Evolutionary conservation across 2,113 vertebrate species (phyloP).

Genomic region (Callopanchax toddi): DNA sequence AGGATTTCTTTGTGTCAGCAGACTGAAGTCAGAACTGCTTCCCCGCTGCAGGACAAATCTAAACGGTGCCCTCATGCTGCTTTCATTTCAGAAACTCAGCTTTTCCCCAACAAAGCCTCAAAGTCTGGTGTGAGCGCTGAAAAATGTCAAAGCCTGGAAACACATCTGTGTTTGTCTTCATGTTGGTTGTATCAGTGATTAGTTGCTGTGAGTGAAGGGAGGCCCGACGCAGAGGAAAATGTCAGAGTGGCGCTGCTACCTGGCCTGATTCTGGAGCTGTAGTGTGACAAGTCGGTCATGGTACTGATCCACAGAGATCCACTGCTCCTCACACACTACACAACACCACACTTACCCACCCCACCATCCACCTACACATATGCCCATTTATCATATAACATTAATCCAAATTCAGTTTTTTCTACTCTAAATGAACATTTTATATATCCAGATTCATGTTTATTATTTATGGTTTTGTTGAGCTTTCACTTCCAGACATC

Average conservation of each 20-base stretch:
- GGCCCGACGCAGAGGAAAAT: slow-evolving; percentile 56
- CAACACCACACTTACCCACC: neutral
- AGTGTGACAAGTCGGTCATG: no score
- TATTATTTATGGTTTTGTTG: no score
- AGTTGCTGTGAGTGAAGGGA: slow-evolving; percentile 40
- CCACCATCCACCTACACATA: slow-evolving; percentile 23
- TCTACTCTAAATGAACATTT: no score
- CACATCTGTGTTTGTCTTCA: slow-evolving; percentile 15
- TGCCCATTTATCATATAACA: slow-evolving; percentile 1
- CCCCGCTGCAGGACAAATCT: slow-evolving; percentile 59
- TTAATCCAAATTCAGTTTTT: no score
- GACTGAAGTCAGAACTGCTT: slow-evolving; percentile 57
- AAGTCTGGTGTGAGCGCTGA: slow-evolving; percentile 16
- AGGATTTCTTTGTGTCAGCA: slow-evolving; percentile 66
- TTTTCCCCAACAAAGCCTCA: slow-evolving; percentile 26
- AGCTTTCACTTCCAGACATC: no score
- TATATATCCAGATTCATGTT: no score
- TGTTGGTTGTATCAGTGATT: slow-evolving; percentile 26
- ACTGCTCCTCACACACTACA: slow-evolving; percentile 29
- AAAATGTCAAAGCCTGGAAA: slow-evolving; percentile 32
- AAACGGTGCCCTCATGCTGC: slow-evolving; percentile 41
- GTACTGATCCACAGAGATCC: slow-evolving; percentile 67
- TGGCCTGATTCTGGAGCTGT: slow-evolving; percentile 50
- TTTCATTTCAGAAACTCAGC: slow-evolving; percentile 40
- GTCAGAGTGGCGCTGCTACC: slow-evolving; percentile 53